Evolutionary conservation across 2,797 vertebrate species (phyloP).

Genomic region (Okamejei kenojei): DNA sequence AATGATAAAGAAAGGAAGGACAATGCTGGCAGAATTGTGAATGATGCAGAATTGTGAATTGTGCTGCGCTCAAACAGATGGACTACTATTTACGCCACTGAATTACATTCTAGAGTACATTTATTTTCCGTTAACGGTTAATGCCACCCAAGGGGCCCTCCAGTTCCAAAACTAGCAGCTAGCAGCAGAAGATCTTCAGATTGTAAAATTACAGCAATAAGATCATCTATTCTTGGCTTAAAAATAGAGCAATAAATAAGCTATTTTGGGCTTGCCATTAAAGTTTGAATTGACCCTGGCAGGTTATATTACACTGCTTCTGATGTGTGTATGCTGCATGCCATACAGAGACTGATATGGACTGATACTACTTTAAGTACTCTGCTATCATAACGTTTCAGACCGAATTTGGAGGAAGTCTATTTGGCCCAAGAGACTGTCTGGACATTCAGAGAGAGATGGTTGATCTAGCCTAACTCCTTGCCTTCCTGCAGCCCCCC

Average conservation of each 20-base stretch:
- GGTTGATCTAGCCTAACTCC: no score
- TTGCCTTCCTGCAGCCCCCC: no score
- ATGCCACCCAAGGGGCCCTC: neutral
- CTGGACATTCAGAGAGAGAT: no score
- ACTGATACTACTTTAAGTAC: neutral
- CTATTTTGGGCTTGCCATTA: neutral
- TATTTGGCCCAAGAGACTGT: no score
- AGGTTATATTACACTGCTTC: neutral
- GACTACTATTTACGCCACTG: neutral
- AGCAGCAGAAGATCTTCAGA: neutral
- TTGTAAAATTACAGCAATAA: neutral
- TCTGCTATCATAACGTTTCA: neutral
- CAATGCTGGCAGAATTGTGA: neutral
- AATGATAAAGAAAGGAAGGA: neutral
- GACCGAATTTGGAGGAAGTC: neutral
- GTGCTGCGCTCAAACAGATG: neutral
- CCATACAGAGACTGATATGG: neutral
- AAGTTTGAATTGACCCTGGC: neutral
- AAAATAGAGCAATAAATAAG: conserved; percentile 8
- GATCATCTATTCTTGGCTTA: neutral
- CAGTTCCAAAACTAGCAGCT: neutral
- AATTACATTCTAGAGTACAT: neutral
- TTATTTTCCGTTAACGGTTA: neutral
- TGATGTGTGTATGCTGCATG: neutral
- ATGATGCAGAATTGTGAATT: neutral